Percentiles rank a stretch among this genome's conserved stretches.
These are phyloP conservation scores for Drosophila orosa DNA, from an alignment of 1,140 invertebrate genomes.

Conservation along the genomic window DNA sequence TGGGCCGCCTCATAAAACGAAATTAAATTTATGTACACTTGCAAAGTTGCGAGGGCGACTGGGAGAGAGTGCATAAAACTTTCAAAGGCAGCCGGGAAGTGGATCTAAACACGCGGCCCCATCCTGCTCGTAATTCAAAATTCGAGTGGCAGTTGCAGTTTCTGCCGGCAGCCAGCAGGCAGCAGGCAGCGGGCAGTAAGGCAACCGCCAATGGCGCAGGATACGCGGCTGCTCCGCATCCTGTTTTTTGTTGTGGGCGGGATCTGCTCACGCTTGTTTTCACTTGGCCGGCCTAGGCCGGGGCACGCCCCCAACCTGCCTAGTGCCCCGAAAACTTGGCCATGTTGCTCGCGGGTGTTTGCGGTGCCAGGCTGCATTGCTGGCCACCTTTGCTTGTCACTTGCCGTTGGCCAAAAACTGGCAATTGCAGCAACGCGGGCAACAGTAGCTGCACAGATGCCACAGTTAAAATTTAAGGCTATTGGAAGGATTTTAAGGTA, in stretches of 20 bases:
- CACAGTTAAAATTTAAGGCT: slow-evolving; percentile 2
- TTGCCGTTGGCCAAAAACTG: slow-evolving; percentile 24
- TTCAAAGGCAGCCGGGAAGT: slow-evolving; percentile 71
- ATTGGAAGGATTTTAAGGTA: not conserved
- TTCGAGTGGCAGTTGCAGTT: slow-evolving; percentile 68
- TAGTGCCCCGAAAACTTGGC: slow-evolving; percentile 27
- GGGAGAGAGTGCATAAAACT: slow-evolving; percentile 60
- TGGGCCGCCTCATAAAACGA: slow-evolving; percentile 74
- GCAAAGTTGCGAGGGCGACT: slow-evolving; percentile 55
- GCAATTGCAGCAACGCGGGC: slow-evolving; percentile 7
- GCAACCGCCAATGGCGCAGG: slow-evolving; percentile 63
- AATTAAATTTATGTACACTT: slow-evolving; percentile 81
- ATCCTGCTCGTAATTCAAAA: slow-evolving; percentile 75
- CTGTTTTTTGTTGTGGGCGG: slow-evolving; percentile 60
- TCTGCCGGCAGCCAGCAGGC: not conserved
- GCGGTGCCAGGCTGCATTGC: slow-evolving; percentile 24
- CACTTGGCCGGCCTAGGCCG: slow-evolving; percentile 38
- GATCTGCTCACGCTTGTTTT: slow-evolving; percentile 74
- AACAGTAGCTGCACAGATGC: slow-evolving; percentile 17
- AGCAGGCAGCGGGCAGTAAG: slow-evolving; percentile 24
- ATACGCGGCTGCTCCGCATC: slow-evolving; percentile 68
- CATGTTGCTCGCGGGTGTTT: slow-evolving; percentile 29
- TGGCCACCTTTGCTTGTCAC: slow-evolving; percentile 44
- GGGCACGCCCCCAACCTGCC: slow-evolving; percentile 1
- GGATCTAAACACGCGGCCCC: slow-evolving; percentile 67